These are phyloP conservation scores for Euleptes europaea DNA, from an alignment of 2,113 vertebrate species.

Conservation along the genomic window DNA sequence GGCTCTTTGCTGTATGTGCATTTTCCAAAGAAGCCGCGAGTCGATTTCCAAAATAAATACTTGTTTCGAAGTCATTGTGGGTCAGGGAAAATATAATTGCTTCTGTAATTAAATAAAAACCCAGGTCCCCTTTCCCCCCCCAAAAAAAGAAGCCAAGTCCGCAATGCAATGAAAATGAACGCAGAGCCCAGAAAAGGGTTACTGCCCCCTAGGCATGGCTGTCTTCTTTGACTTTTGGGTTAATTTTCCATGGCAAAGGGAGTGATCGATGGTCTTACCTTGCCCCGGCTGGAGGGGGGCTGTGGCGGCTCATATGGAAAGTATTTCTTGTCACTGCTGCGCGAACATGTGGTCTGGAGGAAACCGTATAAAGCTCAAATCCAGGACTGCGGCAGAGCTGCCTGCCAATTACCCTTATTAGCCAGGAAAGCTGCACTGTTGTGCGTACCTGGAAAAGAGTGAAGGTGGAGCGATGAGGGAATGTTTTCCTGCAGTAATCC, in stretches of 20 bases:
- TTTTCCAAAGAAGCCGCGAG: background rate
- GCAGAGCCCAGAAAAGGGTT: constrained; percentile 39
- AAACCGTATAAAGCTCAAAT: constrained; percentile 65
- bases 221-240: constrained; percentile 35
- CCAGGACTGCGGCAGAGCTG: constrained; percentile 53
- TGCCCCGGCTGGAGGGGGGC: constrained; percentile 28
- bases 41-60: background rate
- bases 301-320: constrained; percentile 73
- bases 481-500: constrained; percentile 47
- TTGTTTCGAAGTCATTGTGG: constrained; percentile 24
- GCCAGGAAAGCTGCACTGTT: constrained; percentile 50
- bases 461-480: constrained; percentile 54
- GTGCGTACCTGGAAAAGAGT: constrained; percentile 68
- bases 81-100: constrained; percentile 1
- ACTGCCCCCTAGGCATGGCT: constrained; percentile 66
- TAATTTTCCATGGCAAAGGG: constrained; percentile 43
- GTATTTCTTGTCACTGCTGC: constrained; percentile 71
- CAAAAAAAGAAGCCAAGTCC: background rate
- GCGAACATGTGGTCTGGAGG: constrained; percentile 71
- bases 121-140: constrained; percentile 34
- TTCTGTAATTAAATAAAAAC: constrained; percentile 13
- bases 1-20: background rate
- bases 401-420: constrained; percentile 74
- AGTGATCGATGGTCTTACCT: constrained; percentile 60
- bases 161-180: no score